These are phyloP conservation scores for Clarias platycephalus DNA, from an alignment of 2,797 vertebrate species.

Conservation along the genomic window DNA sequence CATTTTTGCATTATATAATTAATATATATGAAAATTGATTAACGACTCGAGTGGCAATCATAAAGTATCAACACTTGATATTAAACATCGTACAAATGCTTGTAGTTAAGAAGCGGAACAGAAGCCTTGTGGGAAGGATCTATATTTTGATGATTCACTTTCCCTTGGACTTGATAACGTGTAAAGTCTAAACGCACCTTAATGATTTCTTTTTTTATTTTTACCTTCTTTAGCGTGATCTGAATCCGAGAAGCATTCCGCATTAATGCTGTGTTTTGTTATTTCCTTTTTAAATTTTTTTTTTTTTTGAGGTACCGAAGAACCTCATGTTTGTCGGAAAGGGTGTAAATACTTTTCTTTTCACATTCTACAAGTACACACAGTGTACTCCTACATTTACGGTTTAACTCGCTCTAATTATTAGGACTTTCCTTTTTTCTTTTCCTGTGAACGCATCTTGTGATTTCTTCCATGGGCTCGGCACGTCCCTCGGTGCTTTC, in stretches of 20 bases:
- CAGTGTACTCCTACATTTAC: background rate
- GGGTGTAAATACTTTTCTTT: constrained; percentile 1
- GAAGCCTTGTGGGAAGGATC: constrained; percentile 13
- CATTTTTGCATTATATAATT: background rate
- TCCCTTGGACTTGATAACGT: constrained; percentile 14
- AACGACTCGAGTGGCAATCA: constrained; percentile 28
- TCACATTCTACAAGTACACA: background rate
- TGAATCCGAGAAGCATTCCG: constrained; percentile 3
- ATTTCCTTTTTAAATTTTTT: background rate
- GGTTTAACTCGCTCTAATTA: background rate
- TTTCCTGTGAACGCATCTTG: too few species aligned
- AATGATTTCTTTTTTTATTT: background rate
- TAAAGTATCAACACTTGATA: constrained; percentile 9
- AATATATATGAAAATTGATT: constrained; percentile 15
- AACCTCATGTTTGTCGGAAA: background rate
- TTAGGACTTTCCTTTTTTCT: background rate
- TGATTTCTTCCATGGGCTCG: background rate
- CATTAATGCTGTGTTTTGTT: background rate
- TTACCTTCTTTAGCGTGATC: constrained; percentile 11
- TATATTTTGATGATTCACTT: constrained; percentile 46
- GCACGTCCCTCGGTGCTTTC: background rate
- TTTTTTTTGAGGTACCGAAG: background rate
- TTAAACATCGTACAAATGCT: background rate
- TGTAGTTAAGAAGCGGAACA: background rate
- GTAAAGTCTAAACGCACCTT: constrained; percentile 26